Evolutionary conservation across 2,888 invertebrate species (phyloP), one percentile per base, ranked within the genome.

Genomic region (Scaptomyza caliginosa): DNA sequence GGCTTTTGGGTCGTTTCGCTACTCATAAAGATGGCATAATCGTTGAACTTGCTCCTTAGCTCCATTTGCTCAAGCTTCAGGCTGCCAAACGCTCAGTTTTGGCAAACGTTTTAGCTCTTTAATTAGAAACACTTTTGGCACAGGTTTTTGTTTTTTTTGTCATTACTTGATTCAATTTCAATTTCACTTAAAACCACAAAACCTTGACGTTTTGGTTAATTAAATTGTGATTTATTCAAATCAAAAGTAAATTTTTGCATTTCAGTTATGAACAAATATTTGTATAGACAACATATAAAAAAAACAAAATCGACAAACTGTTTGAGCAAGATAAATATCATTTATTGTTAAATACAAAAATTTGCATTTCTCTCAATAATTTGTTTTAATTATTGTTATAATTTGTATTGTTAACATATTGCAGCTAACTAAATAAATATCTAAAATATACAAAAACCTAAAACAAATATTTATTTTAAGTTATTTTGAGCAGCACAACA

Each of bases 11-110:
- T 71, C 62, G 71, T 71, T 69, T 67, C 60, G 59, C 69, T 75
- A 73, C 77, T 82, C 86, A 82, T 80, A 86, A 86, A 83, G 86
- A 86, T 86, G 64, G 81, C 77, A 86, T 83, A 82, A 80, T 77
- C 77, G 77, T 75, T 83, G 86, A 86, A 77, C 56, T 54, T 26
- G 43, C 51, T 54, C 21, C 57, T 60, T 50, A 24, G 2, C 4
- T 4, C 42, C n/a, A 10, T 40, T 40, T 16, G 10, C 0, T 8
- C 7, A 7, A 57, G 49, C 50, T 5, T 5, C 68, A 62, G 64
- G 64, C 48, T 68, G 74, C 70, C 70, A 75, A 79, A 34, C n/a
- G n/a, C n/a, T n/a, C n/a, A n/a, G n/a, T 16, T 78, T 78, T 70
- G 63, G 52, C 51, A 42, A 60, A 50, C 54, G 36, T 36, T 34